Evolutionary conservation across 1,140 invertebrate genomes (phyloP), one percentile per base, ranked within the genome.

Genomic region (Drosophila navojoa): DNA sequence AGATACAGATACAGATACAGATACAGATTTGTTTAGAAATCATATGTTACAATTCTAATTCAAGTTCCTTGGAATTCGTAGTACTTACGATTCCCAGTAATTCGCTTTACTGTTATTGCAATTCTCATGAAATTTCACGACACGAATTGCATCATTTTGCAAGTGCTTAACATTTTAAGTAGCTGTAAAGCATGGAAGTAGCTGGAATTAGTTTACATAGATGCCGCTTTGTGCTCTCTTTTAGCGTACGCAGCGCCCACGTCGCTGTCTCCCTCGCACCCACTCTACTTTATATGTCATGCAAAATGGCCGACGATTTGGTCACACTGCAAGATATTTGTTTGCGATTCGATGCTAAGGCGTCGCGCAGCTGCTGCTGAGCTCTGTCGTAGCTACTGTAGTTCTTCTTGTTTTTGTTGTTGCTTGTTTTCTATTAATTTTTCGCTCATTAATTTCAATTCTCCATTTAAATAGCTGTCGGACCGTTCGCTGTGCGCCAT

Each of bases 401-500:
- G 32, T 32, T 22, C 19, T 22, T 22, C 19, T 22, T 52, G 4
- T 22, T 57, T 45, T 15, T 73, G 13, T 60, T 66, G 5, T 11
- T 11, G 1, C 29, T 29, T 16, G 49, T 25, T 58, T 44, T 4
- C 13, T 42, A 15, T 58, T 58, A 15, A 57, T 66, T 49, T 55
- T 58, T 58, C 40, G n/a, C 69, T 64, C 73, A 76, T 76, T 76
- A 72, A 76, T 76, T 76, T 72, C 69, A 72, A 72, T 76, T 71
- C 60, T 57, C 57, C 60, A 57, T 72, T 71, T 61, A 61, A 76
- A 72, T 72, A 67, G 50, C 47, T 54, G 42, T 45, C 42, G 40
- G 40, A 32, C 10, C 35, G 49, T 42, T 22, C 67, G 38, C 59
- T 57, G 55, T 50, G 42, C 40, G 54, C 32, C 35, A 42, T 76